Percentiles rank a stretch among this genome's conserved stretches.
Conservation (phyloP, 2,113 vertebrate genomes). For the Ariopsis seemanni region DNA sequence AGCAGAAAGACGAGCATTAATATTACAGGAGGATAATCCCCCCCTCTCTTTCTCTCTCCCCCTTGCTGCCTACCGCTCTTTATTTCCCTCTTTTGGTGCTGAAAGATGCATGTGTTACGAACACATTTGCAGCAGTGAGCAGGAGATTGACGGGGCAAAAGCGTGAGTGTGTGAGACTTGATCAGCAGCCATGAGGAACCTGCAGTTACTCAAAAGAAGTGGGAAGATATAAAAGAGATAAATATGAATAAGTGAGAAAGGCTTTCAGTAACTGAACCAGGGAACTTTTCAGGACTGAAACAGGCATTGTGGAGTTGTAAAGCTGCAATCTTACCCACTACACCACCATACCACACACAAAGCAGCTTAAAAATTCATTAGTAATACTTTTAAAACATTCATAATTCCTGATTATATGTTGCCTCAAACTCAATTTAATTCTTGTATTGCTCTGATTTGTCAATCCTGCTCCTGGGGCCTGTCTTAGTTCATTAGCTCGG, state of each 20-base stretch:
- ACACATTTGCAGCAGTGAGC: conserved; percentile 30
- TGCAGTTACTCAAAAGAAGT: conserved; percentile 16
- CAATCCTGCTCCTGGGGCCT: too few species aligned
- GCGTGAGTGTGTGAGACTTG: conserved; percentile 29
- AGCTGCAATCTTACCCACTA: too few species aligned
- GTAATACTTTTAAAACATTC: neutral
- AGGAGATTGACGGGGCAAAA: conserved; percentile 28
- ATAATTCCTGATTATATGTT: neutral
- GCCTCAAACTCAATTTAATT: neutral
- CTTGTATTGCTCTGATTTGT: neutral
- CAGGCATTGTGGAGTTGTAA: neutral
- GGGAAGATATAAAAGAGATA: neutral
- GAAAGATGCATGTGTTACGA: conserved; percentile 46
- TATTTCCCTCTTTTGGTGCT: conserved; percentile 29
- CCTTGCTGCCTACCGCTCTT: neutral
- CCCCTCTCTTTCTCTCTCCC: neutral
- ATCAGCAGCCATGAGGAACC: conserved; percentile 30
- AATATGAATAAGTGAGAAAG: neutral
- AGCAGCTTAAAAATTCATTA: neutral
- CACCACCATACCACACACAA: neutral
- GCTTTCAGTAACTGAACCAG: neutral
- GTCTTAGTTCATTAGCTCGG: neutral
- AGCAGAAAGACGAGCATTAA: conserved; percentile 39
- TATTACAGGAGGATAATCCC: conserved; percentile 20
- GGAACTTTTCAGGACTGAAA: neutral